A percentile compares a stretch with the other conserved stretches of the same genome.
Conservation (phyloP, 2,113 vertebrate species). For the Urocitellus parryii region DNA sequence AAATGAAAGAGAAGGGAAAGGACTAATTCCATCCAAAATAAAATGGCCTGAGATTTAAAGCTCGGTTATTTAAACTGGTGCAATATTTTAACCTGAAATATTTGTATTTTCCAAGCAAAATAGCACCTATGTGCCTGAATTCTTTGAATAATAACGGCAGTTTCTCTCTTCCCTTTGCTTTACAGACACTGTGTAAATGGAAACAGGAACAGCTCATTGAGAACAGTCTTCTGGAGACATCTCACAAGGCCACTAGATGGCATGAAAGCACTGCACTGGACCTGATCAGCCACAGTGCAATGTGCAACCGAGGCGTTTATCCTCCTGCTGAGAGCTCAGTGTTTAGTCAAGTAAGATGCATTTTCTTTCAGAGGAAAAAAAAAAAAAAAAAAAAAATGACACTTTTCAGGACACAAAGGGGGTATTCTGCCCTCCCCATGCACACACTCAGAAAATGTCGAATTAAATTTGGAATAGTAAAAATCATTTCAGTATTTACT, state of each 20-base stretch:
- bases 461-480: slow-evolving; percentile 74
- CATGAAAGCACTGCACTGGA: slow-evolving; percentile 76
- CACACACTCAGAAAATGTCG: slow-evolving; percentile 72
- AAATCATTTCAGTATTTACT: slow-evolving; percentile 69
- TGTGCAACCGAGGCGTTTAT: not conserved
- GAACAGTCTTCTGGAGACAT: not conserved
- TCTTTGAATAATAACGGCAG: not conserved
- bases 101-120: not conserved
- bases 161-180: not conserved
- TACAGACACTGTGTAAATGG: rapidly evolving
- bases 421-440: not conserved
- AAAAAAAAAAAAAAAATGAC: slow-evolving; percentile 41
- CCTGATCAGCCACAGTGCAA: not conserved
- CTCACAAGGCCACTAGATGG: slow-evolving; percentile 84
- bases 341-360: slow-evolving; percentile 70
- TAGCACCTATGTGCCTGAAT: not conserved
- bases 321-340: slow-evolving; percentile 60
- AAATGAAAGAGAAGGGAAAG: no score
- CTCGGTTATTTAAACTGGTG: not conserved
- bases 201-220: not conserved
- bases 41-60: slow-evolving; percentile 21
- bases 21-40: not conserved
- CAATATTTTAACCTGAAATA: not conserved
- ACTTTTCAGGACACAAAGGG: slow-evolving; percentile 64
- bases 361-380: slow-evolving; percentile 69